A percentile compares a stretch with the other conserved stretches of the same genome.
These are phyloP conservation scores for Babyrousa celebensis DNA, from an alignment of 2,797 vertebrate species.

Conservation along the genomic window DNA sequence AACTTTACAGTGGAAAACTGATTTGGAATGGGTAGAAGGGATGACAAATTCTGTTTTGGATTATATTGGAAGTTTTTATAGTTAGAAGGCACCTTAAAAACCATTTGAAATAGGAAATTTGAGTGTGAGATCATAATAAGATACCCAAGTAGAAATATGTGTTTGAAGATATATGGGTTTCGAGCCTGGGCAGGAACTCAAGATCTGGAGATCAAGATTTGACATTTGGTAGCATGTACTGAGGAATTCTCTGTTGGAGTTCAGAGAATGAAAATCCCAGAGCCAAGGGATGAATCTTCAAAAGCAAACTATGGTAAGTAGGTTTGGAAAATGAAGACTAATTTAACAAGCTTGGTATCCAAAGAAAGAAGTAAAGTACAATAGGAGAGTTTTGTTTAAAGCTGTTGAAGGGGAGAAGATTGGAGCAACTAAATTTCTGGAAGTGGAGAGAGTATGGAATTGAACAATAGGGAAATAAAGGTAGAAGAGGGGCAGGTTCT, in stretches of 20 bases:
- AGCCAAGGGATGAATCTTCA: conserved; percentile 39
- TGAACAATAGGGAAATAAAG: conserved; percentile 7
- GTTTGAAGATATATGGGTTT: not conserved
- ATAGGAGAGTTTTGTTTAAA: not conserved
- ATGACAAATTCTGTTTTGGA: conserved; percentile 3
- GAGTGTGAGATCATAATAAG: conserved; percentile 34
- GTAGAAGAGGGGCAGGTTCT: not conserved
- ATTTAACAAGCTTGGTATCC: conserved; percentile 18
- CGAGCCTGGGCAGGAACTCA: conserved; percentile 47
- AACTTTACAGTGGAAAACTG: not conserved
- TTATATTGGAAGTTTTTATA: conserved; percentile 50
- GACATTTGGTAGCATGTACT: not conserved
- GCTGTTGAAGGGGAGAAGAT: not conserved
- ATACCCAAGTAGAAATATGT: conserved; percentile 26
- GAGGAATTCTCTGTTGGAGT: conserved; percentile 20
- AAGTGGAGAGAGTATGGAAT: not conserved
- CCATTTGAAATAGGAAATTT: conserved; percentile 43
- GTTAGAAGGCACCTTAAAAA: conserved; percentile 34
- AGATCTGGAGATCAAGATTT: not conserved
- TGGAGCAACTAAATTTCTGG: not conserved
- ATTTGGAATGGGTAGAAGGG: conserved; percentile 3
- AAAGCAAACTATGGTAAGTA: not conserved
- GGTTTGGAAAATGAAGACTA: not conserved
- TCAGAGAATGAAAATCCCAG: conserved; percentile 17
- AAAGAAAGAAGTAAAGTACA: conserved; percentile 8